A percentile compares a stretch with the other conserved stretches of the same genome.
phyloP scores from a whole-genome alignment of 2,797 vertebrate species.

The Geotrypetes seraphini region DNA sequence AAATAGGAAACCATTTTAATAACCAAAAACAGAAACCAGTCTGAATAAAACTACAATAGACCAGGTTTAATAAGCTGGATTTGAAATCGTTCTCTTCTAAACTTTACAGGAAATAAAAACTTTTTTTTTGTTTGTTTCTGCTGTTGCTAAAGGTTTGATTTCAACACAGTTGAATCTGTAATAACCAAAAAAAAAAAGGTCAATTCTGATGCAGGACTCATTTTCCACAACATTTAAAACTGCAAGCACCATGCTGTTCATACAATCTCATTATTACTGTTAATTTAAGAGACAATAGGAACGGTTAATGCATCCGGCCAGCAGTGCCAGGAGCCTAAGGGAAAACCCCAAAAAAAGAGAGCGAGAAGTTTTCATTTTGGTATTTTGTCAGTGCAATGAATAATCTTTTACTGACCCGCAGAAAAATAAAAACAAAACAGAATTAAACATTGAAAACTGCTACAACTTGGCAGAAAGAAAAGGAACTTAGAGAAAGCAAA shows the following conservation, averaged over 20 bases:
- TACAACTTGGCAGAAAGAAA: too few species aligned
- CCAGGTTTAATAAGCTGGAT: slow-evolving; percentile 98
- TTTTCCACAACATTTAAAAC: slow-evolving; percentile 94
- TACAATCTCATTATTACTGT: slow-evolving; percentile 93
- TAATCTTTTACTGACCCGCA: slow-evolving; percentile 96
- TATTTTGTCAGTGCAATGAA: slow-evolving; percentile 86
- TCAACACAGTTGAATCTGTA: slow-evolving; percentile 99
- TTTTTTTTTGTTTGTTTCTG: slow-evolving; percentile 82
- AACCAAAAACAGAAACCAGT: slow-evolving; percentile 99
- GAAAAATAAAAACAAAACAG: slow-evolving; percentile 72
- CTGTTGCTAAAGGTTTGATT: slow-evolving; percentile 92
- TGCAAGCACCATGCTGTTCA: slow-evolving; percentile 98
- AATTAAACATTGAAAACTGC: slow-evolving; percentile 54
- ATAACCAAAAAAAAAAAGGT: slow-evolving; percentile 89
- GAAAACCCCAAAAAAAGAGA: slow-evolving; percentile 69
- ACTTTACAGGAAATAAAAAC: slow-evolving; percentile 91
- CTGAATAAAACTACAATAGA: slow-evolving; percentile 97
- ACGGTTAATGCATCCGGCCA: slow-evolving; percentile 97
- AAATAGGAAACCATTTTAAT: slow-evolving; percentile 98
- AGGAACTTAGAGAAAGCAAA: too few species aligned
- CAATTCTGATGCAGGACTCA: slow-evolving; percentile 85
- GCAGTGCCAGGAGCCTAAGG: slow-evolving; percentile 94
- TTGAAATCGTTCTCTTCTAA: slow-evolving; percentile 95
- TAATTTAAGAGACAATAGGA: slow-evolving; percentile 96
- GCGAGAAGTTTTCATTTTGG: slow-evolving; percentile 90